These are phyloP conservation scores for Sigmodon hispidus DNA, from an alignment of 2,113 vertebrate genomes.

Conservation along the genomic window DNA sequence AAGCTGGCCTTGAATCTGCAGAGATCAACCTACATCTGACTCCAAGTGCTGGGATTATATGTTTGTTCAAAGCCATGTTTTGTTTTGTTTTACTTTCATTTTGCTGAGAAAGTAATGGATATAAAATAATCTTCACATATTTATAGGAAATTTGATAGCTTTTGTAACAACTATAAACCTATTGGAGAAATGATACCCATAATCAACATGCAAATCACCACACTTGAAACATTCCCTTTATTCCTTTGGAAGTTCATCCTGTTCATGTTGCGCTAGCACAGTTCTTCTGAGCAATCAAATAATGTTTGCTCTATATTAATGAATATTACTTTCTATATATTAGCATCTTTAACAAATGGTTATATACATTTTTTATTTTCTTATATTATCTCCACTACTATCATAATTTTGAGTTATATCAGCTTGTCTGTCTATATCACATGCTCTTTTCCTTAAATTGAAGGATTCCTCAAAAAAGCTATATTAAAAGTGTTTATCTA, in stretches of 20 bases:
- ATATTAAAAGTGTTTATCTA: not conserved
- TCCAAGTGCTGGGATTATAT: too few species aligned
- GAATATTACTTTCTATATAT: not conserved
- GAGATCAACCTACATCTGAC: not conserved
- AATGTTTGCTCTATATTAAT: not conserved
- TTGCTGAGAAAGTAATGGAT: not conserved
- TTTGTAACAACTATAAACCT: not conserved
- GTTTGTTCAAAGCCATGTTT: not conserved
- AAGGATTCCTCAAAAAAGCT: not conserved
- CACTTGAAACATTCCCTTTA: not conserved
- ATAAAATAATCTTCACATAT: not conserved
- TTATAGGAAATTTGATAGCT: not conserved
- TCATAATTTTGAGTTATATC: slow-evolving; percentile 11
- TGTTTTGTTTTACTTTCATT: not conserved
- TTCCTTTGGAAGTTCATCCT: not conserved
- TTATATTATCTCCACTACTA: not conserved
- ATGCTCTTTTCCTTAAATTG: not conserved
- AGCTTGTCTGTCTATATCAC: not conserved
- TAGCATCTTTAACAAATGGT: not conserved
- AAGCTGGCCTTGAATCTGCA: not conserved
- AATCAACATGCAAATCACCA: not conserved
- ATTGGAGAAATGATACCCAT: not conserved
- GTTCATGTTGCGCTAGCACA: not conserved
- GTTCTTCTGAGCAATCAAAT: not conserved
- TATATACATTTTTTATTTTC: not conserved